phyloP scores from a whole-genome alignment of 92 coral and sea anemone species.

The Heliopora coerulea region DNA sequence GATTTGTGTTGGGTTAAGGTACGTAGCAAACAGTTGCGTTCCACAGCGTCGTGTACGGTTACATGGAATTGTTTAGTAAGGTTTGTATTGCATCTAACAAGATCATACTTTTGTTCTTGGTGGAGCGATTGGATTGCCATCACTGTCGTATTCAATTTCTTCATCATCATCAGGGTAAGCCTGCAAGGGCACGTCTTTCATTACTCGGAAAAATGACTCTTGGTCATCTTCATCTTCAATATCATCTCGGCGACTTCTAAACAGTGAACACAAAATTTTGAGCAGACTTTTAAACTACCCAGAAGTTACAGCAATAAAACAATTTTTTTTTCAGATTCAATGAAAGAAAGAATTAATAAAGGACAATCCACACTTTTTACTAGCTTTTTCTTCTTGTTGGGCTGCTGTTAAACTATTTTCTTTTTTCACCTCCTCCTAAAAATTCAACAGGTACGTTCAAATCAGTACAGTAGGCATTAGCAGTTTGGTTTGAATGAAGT shows the following conservation, averaged over 20 bases:
- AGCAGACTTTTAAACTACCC: background rate
- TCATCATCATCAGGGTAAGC: constrained; percentile 88
- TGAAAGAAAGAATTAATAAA: background rate
- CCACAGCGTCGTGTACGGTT: too few relatives aligned
- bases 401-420: constrained; percentile 70
- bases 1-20: background rate
- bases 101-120: constrained; percentile 82
- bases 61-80: too few relatives aligned
- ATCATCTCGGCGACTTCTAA: constrained; percentile 86
- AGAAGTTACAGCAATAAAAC: too few relatives aligned
- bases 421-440: constrained; percentile 71
- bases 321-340: too few relatives aligned
- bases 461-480: too few relatives aligned
- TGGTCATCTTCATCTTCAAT: constrained; percentile 98
- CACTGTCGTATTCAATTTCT: constrained; percentile 96
- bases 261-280: background rate
- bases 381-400: constrained; percentile 80
- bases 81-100: too few relatives aligned
- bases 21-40: too few relatives aligned
- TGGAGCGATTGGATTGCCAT: constrained; percentile 97
- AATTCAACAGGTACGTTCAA: too few relatives aligned
- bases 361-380: constrained; percentile 67
- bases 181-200: constrained; percentile 87
- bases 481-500: too few relatives aligned
- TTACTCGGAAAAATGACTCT: constrained; percentile 89